Percentiles rank a stretch among this genome's conserved stretches.
These are phyloP conservation scores for Pimpla rufipes DNA, from an alignment of 2,888 invertebrate species.

Conservation along the genomic window DNA sequence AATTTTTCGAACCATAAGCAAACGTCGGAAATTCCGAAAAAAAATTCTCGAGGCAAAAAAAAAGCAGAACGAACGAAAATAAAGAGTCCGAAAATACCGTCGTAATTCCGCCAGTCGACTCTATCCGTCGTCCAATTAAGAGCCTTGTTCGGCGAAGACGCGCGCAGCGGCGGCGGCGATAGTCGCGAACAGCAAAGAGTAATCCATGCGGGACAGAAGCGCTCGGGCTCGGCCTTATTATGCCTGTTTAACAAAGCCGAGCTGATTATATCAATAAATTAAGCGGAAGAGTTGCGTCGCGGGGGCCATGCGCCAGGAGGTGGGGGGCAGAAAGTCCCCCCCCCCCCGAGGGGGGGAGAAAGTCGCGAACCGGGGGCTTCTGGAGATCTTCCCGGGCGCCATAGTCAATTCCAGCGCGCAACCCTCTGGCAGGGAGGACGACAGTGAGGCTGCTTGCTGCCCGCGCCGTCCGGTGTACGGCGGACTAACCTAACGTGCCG, in stretches of 20 bases:
- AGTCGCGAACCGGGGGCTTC: constrained; percentile 43
- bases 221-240: constrained; percentile 67
- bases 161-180: constrained; percentile 56
- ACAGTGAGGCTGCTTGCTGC: constrained; percentile 52
- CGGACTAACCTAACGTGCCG: constrained; percentile 49
- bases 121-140: constrained; percentile 77
- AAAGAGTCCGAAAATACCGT: constrained; percentile 2
- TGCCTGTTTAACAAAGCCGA: constrained; percentile 82
- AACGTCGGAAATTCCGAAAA: background rate
- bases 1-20: too few relatives aligned
- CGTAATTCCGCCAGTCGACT: constrained; percentile 14
- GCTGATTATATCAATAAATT: constrained; percentile 84
- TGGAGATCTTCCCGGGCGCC: constrained; percentile 57
- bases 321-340: constrained; percentile 17
- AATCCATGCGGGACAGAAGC: constrained; percentile 73
- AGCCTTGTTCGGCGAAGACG: constrained; percentile 73
- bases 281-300: constrained; percentile 70
- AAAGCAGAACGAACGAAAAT: constrained; percentile 4
- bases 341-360: constrained; percentile 22
- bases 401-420: constrained; percentile 60
- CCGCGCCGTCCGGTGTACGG: constrained; percentile 70
- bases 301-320: too few relatives aligned
- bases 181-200: constrained; percentile 72
- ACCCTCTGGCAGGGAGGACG: constrained; percentile 59
- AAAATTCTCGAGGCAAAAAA: background rate